Conservation (phyloP, 2,888 invertebrate species). For the Gymnoscelis rufifasciata region DNA sequence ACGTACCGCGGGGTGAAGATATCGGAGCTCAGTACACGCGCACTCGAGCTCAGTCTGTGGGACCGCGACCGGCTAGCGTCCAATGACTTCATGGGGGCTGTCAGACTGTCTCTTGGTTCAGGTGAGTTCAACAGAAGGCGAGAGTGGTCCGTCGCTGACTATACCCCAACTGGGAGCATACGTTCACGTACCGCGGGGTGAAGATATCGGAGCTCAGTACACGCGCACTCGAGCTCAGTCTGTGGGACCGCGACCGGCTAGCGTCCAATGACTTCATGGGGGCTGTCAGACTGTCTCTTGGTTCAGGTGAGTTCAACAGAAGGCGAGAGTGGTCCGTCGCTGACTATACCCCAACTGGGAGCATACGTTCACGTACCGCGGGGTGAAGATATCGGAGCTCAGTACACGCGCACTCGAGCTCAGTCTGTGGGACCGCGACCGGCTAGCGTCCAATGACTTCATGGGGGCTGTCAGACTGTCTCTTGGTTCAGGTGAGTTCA, state of each 20-base stretch:
- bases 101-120: slow-evolving; percentile 92
- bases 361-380: slow-evolving; percentile 94
- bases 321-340: slow-evolving; percentile 82
- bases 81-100: slow-evolving; percentile 97
- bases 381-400: slow-evolving; percentile 88
- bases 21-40: slow-evolving; percentile 88
- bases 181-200: slow-evolving; percentile 93
- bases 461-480: slow-evolving; percentile 95
- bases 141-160: slow-evolving; percentile 86
- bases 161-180: slow-evolving; percentile 93
- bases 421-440: slow-evolving; percentile 97
- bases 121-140: slow-evolving; percentile 72
- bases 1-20: slow-evolving; percentile 91
- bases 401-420: slow-evolving; percentile 91
- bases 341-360: slow-evolving; percentile 93
- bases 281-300: slow-evolving; percentile 92
- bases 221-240: slow-evolving; percentile 92
- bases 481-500: slow-evolving; percentile 88
- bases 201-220: slow-evolving; percentile 87
- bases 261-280: slow-evolving; percentile 98
- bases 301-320: slow-evolving; percentile 82
- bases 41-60: slow-evolving; percentile 96
- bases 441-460: slow-evolving; percentile 96
- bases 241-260: slow-evolving; percentile 97
- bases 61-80: slow-evolving; percentile 95